phyloP scores from a whole-genome alignment of 1,140 invertebrate species.

The Ericerus pela region DNA sequence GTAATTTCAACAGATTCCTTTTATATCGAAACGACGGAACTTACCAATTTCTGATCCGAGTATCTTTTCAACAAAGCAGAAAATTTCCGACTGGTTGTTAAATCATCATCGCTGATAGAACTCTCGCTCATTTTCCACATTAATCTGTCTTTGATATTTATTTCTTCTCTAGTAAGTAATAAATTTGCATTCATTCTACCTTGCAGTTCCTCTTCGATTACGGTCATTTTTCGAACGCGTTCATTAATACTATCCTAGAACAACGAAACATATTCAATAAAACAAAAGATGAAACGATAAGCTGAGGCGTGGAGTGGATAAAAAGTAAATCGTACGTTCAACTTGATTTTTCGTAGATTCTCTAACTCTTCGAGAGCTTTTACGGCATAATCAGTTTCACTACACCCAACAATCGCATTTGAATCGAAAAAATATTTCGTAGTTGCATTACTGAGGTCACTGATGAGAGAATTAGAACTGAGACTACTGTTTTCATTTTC shows the following conservation, averaged over 20 bases:
- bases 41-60: not conserved
- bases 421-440: no score
- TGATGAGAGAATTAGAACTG: no score
- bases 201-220: not conserved
- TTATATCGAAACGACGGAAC: not conserved
- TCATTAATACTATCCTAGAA: not conserved
- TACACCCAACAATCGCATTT: no score
- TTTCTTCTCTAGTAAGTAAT: not conserved
- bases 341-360: not conserved
- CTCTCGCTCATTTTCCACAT: not conserved
- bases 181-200: not conserved
- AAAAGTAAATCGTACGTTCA: not conserved
- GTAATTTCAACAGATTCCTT: not conserved
- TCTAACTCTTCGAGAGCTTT: not conserved
- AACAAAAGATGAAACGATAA: no score
- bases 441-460: no score
- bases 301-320: no score
- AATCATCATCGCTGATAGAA: not conserved
- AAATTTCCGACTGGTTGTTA: not conserved
- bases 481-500: no score
- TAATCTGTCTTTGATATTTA: not conserved
- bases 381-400: not conserved
- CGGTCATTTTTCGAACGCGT: not conserved
- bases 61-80: not conserved
- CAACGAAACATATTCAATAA: no score